phyloP scores from a whole-genome alignment of 2,113 vertebrate genomes.

The Paratilapia polleni region DNA sequence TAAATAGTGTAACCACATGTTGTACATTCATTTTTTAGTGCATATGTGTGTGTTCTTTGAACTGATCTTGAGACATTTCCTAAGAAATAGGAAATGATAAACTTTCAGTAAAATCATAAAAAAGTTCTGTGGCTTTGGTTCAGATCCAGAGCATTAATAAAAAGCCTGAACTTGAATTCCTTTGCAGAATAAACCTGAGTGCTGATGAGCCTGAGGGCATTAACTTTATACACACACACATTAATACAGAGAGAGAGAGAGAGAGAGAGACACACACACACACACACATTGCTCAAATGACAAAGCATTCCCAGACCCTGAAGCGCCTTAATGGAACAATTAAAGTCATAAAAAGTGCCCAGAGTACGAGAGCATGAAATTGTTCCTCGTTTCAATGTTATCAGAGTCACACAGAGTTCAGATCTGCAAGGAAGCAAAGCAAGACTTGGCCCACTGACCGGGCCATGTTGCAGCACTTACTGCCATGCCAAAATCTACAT shows the following conservation, averaged over 20 bases:
- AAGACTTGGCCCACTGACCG: slow-evolving; percentile 44
- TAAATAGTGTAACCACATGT: slow-evolving; percentile 19
- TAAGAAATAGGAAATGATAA: slow-evolving; percentile 62
- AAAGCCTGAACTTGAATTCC: slow-evolving; percentile 48
- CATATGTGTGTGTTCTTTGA: slow-evolving; percentile 25
- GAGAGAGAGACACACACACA: not conserved
- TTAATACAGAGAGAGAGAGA: not conserved
- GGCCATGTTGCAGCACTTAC: slow-evolving; percentile 39
- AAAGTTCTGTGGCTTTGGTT: slow-evolving; percentile 50
- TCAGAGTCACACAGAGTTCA: slow-evolving; percentile 78
- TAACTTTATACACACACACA: slow-evolving; percentile 28
- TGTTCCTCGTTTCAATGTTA: slow-evolving; percentile 74
- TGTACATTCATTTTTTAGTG: not conserved
- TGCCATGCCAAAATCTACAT: slow-evolving; percentile 56
- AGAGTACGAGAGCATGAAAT: slow-evolving; percentile 68
- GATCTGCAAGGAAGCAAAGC: slow-evolving; percentile 71
- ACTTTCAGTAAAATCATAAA: slow-evolving; percentile 42
- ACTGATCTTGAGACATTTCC: slow-evolving; percentile 22
- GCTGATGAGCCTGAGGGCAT: slow-evolving; percentile 57
- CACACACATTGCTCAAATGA: slow-evolving; percentile 24
- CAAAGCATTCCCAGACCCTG: slow-evolving; percentile 63
- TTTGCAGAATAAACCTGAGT: slow-evolving; percentile 51
- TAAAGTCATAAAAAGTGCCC: slow-evolving; percentile 66
- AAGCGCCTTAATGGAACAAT: slow-evolving; percentile 73
- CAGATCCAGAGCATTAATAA: slow-evolving; percentile 45